A percentile compares a stretch with the other conserved stretches of the same genome.
Conservation (phyloP, 2,113 vertebrate genomes). For the Nycticebus coucang region DNA sequence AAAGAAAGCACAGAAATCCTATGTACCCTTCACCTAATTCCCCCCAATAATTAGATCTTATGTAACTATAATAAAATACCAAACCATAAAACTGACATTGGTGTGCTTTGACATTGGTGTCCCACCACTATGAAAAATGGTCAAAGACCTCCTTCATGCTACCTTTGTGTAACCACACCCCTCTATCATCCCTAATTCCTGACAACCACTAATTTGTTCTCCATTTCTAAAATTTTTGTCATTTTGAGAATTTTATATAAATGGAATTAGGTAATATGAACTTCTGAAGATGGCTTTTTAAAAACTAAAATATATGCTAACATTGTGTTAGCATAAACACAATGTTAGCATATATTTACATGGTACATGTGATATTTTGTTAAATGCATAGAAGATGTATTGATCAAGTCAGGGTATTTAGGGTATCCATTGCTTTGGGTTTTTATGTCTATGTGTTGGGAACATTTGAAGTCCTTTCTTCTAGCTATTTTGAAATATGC, state of each 20-base stretch:
- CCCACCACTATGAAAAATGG: not conserved
- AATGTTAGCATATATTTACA: not conserved
- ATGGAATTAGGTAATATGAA: not conserved
- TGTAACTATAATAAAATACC: not conserved
- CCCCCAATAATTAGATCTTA: not conserved
- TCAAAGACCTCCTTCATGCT: not conserved
- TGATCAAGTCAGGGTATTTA: not conserved
- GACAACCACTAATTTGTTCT: not conserved
- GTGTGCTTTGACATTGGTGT: not conserved
- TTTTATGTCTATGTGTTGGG: not conserved
- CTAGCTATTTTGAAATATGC: not conserved
- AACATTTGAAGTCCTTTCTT: not conserved
- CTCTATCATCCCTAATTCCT: too few relatives aligned
- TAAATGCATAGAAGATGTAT: not conserved
- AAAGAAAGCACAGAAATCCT: not conserved
- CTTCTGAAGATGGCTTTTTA: not conserved
- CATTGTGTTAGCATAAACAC: too few relatives aligned
- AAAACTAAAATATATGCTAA: not conserved
- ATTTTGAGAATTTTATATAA: conserved; percentile 8
- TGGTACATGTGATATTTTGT: not conserved
- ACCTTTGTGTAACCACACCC: not conserved
- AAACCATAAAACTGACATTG: not conserved
- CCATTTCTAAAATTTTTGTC: not conserved
- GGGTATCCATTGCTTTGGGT: not conserved
- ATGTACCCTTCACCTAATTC: not conserved